Evolutionary conservation across 92 coral and sea anemone species (phyloP), one percentile per base, ranked within the genome.

Genomic region (Parazoanthus swiftii): DNA sequence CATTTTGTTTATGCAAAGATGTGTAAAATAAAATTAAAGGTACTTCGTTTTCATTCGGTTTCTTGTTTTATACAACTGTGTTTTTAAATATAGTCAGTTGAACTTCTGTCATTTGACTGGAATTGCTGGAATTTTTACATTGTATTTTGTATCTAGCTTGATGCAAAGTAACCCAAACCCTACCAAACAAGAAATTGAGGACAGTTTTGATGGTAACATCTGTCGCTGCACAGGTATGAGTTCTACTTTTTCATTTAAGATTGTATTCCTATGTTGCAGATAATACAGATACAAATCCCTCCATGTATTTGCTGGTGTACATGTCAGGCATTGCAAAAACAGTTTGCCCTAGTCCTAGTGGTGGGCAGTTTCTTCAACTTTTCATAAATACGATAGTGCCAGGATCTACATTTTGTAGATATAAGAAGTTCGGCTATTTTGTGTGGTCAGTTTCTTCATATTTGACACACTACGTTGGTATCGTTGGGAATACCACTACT

Each of bases 141-240:
- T 11, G 36, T 71, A 38, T 35, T 59, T 56, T 46, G 25, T 42
- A 75, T 56, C 21, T 79, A 95, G 98, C 82, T 91, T 96, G 79
- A 89, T 94, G 81, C 82, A 93, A 65, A 90, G 76, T 38, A 96
- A 91, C 89, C 63, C 95, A 29, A 75, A 83, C 16, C 98, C 96
- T 36, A 74, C 90, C 71, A 91, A 94, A 74, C 98, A 96, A 86
- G 93, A 94, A 35, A 89, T 96, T 81, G 98, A 96, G 89, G 95
- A 91, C 74, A 89, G 88, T 86, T 94, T 96, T 93, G 98, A 96
- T 93, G 98, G 98, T 16, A 94, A 96, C 76, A 90, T 96, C 43
- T 96, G 98, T 72, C 91, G 98, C 77, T 96, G 98, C 86, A 96
- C 98, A 89, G 98, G 98, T 96, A 77, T 51, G 88, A 39, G 23